phyloP scores from a whole-genome alignment of 2,113 vertebrate genomes.

The Pachyramphus minor region DNA sequence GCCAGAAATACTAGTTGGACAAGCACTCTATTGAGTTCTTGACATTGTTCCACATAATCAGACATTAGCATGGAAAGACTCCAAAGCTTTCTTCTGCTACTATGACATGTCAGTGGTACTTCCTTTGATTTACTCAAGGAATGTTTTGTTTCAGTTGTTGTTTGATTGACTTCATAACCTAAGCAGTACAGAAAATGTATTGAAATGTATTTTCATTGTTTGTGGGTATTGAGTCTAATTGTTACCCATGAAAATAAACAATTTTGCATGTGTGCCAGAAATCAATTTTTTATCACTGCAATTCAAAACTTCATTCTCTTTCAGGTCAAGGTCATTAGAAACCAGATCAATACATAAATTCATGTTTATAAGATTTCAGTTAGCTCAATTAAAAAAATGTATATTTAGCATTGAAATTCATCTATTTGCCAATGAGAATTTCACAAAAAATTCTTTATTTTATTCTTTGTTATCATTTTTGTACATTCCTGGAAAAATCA shows the following conservation, averaged over 20 bases:
- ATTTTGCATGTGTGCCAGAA: constrained; percentile 67
- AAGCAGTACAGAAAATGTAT: constrained; percentile 59
- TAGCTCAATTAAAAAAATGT: constrained; percentile 2
- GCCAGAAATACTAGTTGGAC: constrained; percentile 35
- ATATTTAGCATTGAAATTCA: constrained; percentile 3
- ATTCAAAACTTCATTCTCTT: constrained; percentile 64
- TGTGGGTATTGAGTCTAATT: constrained; percentile 67
- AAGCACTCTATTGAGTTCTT: constrained; percentile 18
- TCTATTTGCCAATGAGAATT: not conserved
- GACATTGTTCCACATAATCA: constrained; percentile 67
- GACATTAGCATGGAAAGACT: constrained; percentile 60
- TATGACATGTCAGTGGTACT: constrained; percentile 66
- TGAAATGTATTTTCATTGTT: constrained; percentile 66
- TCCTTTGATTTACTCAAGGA: constrained; percentile 70
- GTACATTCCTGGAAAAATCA: not conserved
- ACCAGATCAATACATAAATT: constrained; percentile 56
- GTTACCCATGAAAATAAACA: constrained; percentile 71
- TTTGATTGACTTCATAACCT: constrained; percentile 55
- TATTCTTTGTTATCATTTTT: not conserved
- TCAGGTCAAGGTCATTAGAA: constrained; percentile 61
- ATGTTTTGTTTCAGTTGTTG: constrained; percentile 73
- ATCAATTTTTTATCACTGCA: constrained; percentile 62
- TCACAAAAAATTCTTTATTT: not conserved
- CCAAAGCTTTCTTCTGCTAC: constrained; percentile 64
- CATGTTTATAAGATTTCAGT: constrained; percentile 53